Conservation (phyloP, 2,888 invertebrate genomes). For the Steromphala cineraria region DNA sequence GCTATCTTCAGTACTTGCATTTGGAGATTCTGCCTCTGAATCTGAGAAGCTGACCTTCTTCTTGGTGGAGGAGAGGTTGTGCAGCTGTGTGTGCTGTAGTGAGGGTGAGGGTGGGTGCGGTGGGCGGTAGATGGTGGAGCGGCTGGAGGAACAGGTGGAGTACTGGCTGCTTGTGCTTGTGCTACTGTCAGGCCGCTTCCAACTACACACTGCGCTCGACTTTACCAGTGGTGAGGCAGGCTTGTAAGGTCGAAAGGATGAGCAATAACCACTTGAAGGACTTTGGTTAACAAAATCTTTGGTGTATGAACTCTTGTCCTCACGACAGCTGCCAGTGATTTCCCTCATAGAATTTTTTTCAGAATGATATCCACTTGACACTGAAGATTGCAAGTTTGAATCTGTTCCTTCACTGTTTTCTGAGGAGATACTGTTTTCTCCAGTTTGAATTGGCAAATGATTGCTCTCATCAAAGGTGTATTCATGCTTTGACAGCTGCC, state of each 20-base stretch:
- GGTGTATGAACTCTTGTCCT: constrained; percentile 36
- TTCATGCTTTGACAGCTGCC: background rate
- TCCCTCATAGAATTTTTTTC: constrained; percentile 27
- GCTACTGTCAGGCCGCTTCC: constrained; percentile 59
- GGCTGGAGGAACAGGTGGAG: constrained; percentile 63
- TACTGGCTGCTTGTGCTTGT: constrained; percentile 65
- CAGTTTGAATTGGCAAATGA: constrained; percentile 26
- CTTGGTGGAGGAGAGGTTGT: constrained; percentile 29
- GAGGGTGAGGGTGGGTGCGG: too few relatives aligned
- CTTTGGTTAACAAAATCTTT: constrained; percentile 43
- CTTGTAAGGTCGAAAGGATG: constrained; percentile 29
- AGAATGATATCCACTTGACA: constrained; percentile 47
- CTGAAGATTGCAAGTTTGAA: constrained; percentile 44
- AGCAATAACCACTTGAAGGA: constrained; percentile 44
- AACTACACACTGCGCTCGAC: constrained; percentile 36
- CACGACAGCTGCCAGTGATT: background rate
- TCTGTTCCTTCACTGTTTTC: constrained; percentile 48
- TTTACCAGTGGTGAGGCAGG: constrained; percentile 37
- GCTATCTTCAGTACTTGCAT: constrained; percentile 20
- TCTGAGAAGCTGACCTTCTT: constrained; percentile 63
- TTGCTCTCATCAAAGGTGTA: background rate
- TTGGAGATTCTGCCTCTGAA: constrained; percentile 47
- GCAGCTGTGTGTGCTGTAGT: constrained; percentile 21
- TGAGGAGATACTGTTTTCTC: constrained; percentile 55
- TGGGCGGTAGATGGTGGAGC: constrained; percentile 60